A percentile compares a stretch with the other conserved stretches of the same genome.
phyloP scores from a whole-genome alignment of 2,797 vertebrate species.

The Mus minutoides region DNA sequence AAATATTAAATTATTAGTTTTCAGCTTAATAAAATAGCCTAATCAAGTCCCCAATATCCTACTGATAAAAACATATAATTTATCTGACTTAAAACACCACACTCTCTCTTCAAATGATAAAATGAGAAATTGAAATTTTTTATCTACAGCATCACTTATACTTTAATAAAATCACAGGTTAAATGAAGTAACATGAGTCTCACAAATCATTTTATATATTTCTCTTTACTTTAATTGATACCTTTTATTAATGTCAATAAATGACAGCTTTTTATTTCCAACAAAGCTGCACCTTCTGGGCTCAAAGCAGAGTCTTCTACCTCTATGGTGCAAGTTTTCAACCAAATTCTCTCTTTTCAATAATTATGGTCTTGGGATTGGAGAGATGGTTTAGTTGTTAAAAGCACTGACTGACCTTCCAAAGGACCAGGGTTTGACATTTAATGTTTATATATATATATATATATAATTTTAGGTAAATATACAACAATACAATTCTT shows the following conservation, averaged over 20 bases:
- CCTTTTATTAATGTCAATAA: neutral
- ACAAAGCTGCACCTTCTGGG: neutral
- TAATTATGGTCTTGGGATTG: neutral
- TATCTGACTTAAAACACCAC: constrained; percentile 4
- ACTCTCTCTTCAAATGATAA: constrained; percentile 46
- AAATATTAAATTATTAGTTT: constrained; percentile 25
- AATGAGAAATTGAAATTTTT: constrained; percentile 12
- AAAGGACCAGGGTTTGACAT: neutral
- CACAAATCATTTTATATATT: neutral
- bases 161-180: constrained; percentile 20
- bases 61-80: constrained; percentile 48
- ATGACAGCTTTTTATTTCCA: neutral
- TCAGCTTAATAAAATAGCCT: constrained; percentile 49
- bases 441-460: neutral
- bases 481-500: neutral
- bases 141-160: neutral
- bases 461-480: neutral
- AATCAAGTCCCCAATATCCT: constrained; percentile 21
- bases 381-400: neutral
- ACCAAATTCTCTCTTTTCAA: neutral
- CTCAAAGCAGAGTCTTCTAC: constrained; percentile 22
- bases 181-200: constrained; percentile 38
- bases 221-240: neutral
- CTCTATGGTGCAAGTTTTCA: constrained; percentile 18
- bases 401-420: neutral